These are phyloP conservation scores for Apteryx owenii DNA, from an alignment of 2,113 vertebrate species.

Conservation along the genomic window DNA sequence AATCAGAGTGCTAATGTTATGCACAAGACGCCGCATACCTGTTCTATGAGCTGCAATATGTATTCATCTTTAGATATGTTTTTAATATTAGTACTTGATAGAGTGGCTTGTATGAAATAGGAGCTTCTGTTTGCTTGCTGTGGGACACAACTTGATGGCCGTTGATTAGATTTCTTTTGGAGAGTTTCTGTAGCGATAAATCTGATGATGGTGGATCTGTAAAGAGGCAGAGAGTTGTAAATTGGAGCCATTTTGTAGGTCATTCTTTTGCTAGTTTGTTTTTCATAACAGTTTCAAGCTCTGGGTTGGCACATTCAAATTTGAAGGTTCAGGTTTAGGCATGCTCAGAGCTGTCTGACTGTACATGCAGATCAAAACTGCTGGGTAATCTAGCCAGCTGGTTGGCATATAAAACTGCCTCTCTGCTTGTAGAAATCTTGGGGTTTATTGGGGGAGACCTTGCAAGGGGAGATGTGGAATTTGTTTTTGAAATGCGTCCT, in stretches of 20 bases:
- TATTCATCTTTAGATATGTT: neutral
- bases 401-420: neutral
- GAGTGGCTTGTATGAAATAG: neutral
- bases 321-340: neutral
- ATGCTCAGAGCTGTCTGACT: neutral
- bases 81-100: neutral
- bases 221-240: neutral
- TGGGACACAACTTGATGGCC: neutral
- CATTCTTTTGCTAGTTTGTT: accelerated
- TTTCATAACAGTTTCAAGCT: neutral
- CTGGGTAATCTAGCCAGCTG: neutral
- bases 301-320: neutral
- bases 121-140: neutral
- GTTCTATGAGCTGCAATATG: neutral
- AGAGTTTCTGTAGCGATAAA: neutral
- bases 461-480: accelerated
- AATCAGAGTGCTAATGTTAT: neutral
- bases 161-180: neutral
- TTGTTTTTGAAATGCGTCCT: neutral
- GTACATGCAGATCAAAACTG: neutral
- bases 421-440: neutral
- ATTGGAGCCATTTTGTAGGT: neutral
- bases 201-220: neutral
- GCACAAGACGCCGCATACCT: neutral
- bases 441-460: neutral